These are phyloP conservation scores for Pelobates fuscus DNA, from an alignment of 2,113 vertebrate genomes.

Conservation along the genomic window DNA sequence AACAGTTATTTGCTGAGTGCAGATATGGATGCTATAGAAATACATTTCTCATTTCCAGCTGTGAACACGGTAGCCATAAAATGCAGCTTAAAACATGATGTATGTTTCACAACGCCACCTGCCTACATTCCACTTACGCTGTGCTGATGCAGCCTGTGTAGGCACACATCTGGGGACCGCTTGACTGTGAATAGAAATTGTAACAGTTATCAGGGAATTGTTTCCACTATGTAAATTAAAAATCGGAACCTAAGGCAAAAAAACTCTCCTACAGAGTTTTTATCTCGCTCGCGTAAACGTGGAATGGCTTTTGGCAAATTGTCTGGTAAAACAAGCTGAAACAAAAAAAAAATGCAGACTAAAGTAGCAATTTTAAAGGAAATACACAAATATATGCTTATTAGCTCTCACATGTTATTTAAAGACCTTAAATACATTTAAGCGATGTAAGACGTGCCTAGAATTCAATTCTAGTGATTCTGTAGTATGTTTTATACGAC, in stretches of 20 bases:
- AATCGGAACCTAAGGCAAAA: background rate
- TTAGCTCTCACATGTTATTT: background rate
- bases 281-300: background rate
- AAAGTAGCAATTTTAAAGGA: background rate
- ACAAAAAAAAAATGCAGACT: background rate
- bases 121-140: conserved; percentile 2
- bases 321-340: background rate
- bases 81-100: background rate
- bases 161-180: conserved; percentile 7
- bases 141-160: background rate
- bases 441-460: too few relatives aligned
- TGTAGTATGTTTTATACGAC: too few relatives aligned
- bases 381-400: background rate
- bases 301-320: conserved; percentile 1
- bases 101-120: background rate
- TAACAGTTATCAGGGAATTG: conserved; percentile 3
- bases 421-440: background rate
- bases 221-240: conserved; percentile 24
- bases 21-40: background rate
- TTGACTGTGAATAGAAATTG: conserved; percentile 17
- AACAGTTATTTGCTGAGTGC: background rate
- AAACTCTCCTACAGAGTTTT: background rate
- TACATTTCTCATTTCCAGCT: background rate
- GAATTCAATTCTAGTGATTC: too few relatives aligned
- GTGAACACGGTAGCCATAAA: background rate